Evolutionary conservation across 2,113 vertebrate species (phyloP).

Genomic region (Vidua macroura): DNA sequence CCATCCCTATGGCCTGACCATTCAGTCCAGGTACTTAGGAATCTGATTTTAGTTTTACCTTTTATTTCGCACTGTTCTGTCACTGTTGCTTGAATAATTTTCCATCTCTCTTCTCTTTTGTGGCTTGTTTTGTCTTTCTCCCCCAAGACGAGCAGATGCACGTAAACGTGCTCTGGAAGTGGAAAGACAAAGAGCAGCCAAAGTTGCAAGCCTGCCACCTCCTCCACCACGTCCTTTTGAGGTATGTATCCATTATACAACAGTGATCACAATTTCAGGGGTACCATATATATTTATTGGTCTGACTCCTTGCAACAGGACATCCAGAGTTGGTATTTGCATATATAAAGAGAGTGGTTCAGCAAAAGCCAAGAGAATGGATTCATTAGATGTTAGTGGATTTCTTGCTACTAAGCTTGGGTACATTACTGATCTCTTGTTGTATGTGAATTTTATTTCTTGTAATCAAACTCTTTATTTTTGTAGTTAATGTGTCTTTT

Average conservation of each 20-base stretch:
- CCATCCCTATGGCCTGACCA: not conserved
- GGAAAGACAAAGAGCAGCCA: constrained; percentile 86
- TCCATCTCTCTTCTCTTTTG: not conserved
- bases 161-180: constrained; percentile 82
- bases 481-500: not conserved
- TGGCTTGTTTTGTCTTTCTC: not conserved
- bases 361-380: not conserved
- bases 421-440: not conserved
- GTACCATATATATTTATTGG: not conserved
- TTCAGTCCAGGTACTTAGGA: not conserved
- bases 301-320: not conserved
- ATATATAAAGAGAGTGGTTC: not conserved
- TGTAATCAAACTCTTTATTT: not conserved
- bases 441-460: not conserved
- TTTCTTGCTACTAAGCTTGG: not conserved
- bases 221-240: constrained; percentile 78
- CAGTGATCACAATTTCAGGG: not conserved
- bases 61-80: not conserved
- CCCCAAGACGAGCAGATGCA: constrained; percentile 75
- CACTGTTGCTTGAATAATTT: not conserved
- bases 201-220: constrained; percentile 82
- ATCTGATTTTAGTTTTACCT: not conserved
- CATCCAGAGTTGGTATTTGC: not conserved
- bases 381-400: not conserved
- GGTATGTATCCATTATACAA: constrained; percentile 53